These are phyloP conservation scores for Amorpha juglandis DNA, from an alignment of 2,888 invertebrate genomes.

Conservation along the genomic window DNA sequence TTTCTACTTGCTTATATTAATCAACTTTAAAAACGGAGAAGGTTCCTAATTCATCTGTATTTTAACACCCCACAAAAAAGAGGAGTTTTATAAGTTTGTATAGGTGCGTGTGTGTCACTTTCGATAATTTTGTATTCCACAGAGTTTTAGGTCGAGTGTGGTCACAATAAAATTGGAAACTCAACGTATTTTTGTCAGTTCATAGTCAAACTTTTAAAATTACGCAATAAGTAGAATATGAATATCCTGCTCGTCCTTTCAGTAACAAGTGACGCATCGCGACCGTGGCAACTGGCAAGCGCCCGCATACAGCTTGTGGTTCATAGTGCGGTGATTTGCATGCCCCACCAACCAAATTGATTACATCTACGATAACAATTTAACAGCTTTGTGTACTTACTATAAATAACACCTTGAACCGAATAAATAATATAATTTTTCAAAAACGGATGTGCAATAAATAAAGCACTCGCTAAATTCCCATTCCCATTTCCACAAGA, in stretches of 20 bases:
- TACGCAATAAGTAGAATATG: background rate
- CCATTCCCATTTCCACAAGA: constrained; percentile 67
- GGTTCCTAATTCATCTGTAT: too few species aligned
- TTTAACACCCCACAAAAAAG: too few species aligned
- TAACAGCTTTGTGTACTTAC: constrained; percentile 25
- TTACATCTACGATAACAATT: constrained; percentile 39
- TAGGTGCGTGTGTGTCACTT: too few species aligned
- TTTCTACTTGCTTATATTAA: too few species aligned
- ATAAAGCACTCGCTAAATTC: constrained; percentile 2
- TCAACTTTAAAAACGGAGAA: too few species aligned
- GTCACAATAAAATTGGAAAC: too few species aligned
- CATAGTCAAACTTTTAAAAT: too few species aligned
- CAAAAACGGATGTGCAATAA: constrained; percentile 1
- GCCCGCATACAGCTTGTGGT: constrained; percentile 62
- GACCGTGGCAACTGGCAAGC: constrained; percentile 41
- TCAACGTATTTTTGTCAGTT: too few species aligned
- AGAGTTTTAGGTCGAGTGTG: too few species aligned
- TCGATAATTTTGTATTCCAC: too few species aligned
- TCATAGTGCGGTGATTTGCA: constrained; percentile 75
- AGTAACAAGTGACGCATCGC: constrained; percentile 50
- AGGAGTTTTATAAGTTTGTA: too few species aligned
- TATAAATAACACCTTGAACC: constrained; percentile 18
- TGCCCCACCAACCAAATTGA: constrained; percentile 56
- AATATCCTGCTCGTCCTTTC: constrained; percentile 37
- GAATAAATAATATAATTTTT: too few species aligned